Conservation (phyloP, 2,888 invertebrate species). For the Xestia ashworthii region DNA sequence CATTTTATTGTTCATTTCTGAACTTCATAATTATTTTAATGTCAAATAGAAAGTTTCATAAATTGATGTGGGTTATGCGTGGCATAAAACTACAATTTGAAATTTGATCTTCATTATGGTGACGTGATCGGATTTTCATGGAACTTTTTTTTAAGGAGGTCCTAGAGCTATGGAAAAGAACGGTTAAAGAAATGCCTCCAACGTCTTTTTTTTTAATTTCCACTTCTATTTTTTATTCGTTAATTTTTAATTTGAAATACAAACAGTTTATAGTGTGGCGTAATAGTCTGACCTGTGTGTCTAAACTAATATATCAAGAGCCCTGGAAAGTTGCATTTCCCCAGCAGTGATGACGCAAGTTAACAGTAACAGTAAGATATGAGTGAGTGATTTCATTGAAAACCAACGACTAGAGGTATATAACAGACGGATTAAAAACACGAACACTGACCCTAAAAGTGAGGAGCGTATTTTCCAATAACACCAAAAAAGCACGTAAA, state of each 20-base stretch:
- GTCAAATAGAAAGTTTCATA: not conserved
- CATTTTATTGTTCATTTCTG: not conserved
- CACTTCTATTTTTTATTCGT: too few relatives aligned
- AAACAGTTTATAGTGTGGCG: too few relatives aligned
- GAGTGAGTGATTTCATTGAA: not conserved
- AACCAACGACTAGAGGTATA: not conserved
- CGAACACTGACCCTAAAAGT: conserved; percentile 12
- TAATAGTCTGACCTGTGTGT: too few relatives aligned
- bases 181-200: too few relatives aligned
- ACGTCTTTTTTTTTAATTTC: too few relatives aligned
- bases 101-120: too few relatives aligned
- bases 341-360: not conserved
- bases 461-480: conserved; percentile 1
- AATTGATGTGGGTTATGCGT: not conserved
- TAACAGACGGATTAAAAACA: not conserved
- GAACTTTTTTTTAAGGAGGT: too few relatives aligned
- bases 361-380: not conserved
- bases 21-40: not conserved
- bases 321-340: too few relatives aligned
- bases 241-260: too few relatives aligned
- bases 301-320: too few relatives aligned
- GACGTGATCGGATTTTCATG: too few relatives aligned
- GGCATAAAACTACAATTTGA: not conserved
- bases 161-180: too few relatives aligned
- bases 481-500: conserved; percentile 15